Conservation (phyloP, 2,888 invertebrate genomes). For the Tortricodes alternella region DNA sequence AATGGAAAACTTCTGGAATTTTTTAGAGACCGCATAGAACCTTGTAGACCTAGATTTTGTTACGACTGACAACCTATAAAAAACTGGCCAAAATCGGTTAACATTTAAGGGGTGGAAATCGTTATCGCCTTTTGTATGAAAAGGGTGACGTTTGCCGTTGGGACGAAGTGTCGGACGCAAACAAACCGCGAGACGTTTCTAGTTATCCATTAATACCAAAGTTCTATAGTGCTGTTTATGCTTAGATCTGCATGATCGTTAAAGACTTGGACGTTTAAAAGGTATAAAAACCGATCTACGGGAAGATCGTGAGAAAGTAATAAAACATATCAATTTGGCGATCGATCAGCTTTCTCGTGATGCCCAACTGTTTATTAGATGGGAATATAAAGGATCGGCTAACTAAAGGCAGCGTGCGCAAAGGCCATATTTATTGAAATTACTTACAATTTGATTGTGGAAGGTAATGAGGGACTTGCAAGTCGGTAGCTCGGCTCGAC, state of each 20-base stretch:
- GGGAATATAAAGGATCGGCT: slow-evolving; percentile 68
- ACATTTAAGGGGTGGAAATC: no score
- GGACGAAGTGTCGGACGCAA: no score
- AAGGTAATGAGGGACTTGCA: slow-evolving; percentile 66
- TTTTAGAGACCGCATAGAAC: no score
- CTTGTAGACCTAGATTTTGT: no score
- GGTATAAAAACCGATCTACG: slow-evolving; percentile 39
- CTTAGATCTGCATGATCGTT: slow-evolving; percentile 1
- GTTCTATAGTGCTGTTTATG: no score
- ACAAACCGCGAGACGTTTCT: no score
- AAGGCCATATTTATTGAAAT: slow-evolving; percentile 79
- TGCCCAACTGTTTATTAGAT: slow-evolving; percentile 77
- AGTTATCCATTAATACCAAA: no score
- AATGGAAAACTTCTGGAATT: no score
- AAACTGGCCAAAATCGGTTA: no score
- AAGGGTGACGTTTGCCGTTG: no score
- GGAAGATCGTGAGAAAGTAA: slow-evolving; percentile 78
- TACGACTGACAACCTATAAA: no score
- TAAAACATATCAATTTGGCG: slow-evolving; percentile 79
- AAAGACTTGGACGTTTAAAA: slow-evolving; percentile 15
- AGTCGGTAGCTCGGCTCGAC: slow-evolving; percentile 68
- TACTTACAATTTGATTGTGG: slow-evolving; percentile 80
- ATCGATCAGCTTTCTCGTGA: slow-evolving; percentile 79
- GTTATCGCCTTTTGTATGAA: no score
- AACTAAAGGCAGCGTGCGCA: slow-evolving; percentile 58